Base-by-base conservation (phyloP, 2,797 vertebrate species). In the Ceryle rudis region DNA sequence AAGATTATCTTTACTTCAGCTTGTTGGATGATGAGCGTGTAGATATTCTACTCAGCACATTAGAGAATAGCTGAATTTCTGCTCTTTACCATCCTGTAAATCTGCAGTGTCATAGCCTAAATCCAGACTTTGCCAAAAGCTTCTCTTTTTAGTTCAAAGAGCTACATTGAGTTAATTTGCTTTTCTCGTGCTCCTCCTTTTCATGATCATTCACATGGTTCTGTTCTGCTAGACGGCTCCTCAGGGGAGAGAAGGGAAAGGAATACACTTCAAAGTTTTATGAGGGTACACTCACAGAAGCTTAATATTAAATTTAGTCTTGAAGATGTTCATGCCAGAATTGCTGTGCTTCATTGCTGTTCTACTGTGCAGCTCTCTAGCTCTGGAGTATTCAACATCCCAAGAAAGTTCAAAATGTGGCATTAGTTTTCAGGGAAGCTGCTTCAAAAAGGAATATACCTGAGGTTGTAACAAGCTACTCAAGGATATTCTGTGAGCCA, bases 251-350 rank as follows among this genome's bases (percentile, higher is more conserved):
- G 37, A n/a, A 92, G 51, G 58, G 42, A 73, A 86, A 92, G 86
- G 81, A 92, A 93, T 82, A 67, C 51, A 66, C 78, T 93, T 91
- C 91, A 95, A 96, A 96, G 88, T 95, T 95, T 96, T 95, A 94
- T 90, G 77, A 96, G 80, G 69, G 54, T 86, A 37, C 51, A 47
- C 80, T 95, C 91, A 75, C 47, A 95, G 82, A 86, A 84, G 90
- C 80, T 95, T 88, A 94, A 90, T 95, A 86, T 84, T 91, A 84
- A 94, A 96, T 92, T 81, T 95, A 84, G 64, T 57, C 71, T 92
- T 61, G 78, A 90, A 91, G 80, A 62, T 57, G 70, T 92, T 47
- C 33, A 57, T 86, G 77, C 67, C 82, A 93, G 71, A 85, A 90
- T 41, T 60, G 47, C 33, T 81, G 6, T 62, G 31, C 41, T 95